These are phyloP conservation scores for Bambusicola thoracicus DNA, from an alignment of 2,113 vertebrate genomes.

Conservation along the genomic window DNA sequence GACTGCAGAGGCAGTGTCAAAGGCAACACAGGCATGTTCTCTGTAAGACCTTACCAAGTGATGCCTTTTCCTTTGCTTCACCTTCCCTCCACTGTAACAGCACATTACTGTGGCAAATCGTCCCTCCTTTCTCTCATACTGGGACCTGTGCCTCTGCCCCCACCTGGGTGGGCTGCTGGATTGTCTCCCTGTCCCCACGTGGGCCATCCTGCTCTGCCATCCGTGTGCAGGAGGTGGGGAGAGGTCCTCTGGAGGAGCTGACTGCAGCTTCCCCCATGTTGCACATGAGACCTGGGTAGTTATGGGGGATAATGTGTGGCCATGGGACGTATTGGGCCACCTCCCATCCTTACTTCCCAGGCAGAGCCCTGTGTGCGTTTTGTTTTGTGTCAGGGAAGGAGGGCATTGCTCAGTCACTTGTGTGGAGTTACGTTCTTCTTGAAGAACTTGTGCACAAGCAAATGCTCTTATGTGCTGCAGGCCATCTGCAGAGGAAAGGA, in stretches of 20 bases:
- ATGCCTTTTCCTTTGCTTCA: neutral
- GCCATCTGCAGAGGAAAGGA: neutral
- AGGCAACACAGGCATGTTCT: neutral
- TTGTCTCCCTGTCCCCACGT: neutral
- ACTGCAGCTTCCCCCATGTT: neutral
- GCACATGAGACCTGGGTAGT: neutral
- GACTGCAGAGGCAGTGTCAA: neutral
- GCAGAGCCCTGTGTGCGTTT: rapidly evolving
- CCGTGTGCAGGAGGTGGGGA: rapidly evolving
- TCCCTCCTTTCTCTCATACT: neutral
- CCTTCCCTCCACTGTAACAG: neutral
- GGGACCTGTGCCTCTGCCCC: neutral
- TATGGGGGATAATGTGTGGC: neutral
- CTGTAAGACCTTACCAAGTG: neutral
- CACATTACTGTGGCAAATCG: neutral
- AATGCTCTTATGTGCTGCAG: neutral
- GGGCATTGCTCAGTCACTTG: too few relatives aligned
- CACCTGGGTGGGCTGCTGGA: neutral
- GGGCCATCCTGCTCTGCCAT: neutral
- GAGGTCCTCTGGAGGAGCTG: neutral
- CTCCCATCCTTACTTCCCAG: neutral
- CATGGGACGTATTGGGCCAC: rapidly evolving
- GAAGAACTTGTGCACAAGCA: neutral
- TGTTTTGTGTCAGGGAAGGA: rapidly evolving
- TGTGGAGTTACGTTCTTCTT: neutral